phyloP scores from a whole-genome alignment of 2,797 vertebrate species.

The Pogoniulus pusillus region DNA sequence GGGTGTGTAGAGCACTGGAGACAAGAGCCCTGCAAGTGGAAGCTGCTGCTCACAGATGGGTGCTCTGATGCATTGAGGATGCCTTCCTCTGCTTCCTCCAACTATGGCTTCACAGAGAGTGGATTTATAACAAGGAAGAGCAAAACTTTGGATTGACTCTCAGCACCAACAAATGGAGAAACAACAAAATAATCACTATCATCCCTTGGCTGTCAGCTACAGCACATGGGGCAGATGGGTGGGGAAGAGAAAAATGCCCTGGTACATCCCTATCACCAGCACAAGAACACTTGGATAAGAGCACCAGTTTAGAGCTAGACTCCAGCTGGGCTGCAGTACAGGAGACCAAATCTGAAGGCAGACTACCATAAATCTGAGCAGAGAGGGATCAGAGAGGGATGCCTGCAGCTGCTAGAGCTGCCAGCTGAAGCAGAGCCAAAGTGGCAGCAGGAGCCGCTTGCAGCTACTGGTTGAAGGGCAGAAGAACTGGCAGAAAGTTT shows the following conservation, averaged over 20 bases:
- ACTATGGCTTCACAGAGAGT: neutral
- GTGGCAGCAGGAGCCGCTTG: neutral
- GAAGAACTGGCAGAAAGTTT: neutral
- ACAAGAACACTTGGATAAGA: neutral
- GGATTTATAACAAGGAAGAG: rapidly evolving
- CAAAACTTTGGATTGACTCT: neutral
- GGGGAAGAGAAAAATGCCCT: neutral
- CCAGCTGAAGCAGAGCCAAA: slow-evolving; percentile 21
- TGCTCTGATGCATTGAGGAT: neutral
- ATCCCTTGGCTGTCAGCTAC: neutral
- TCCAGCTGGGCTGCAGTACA: neutral
- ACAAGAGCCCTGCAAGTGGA: neutral
- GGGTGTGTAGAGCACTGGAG: rapidly evolving
- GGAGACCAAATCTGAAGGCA: neutral
- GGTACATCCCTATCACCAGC: rapidly evolving
- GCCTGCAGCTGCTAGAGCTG: neutral
- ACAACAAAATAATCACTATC: neutral
- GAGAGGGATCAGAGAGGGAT: neutral
- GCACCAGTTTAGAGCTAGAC: neutral
- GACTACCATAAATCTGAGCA: rapidly evolving
- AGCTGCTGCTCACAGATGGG: neutral
- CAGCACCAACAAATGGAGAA: neutral
- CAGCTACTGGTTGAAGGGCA: neutral
- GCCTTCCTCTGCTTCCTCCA: neutral
- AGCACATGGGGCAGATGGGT: rapidly evolving